Evolutionary conservation across 2,888 invertebrate species (phyloP), one percentile per base, ranked within the genome.

Genomic region (Byasa hedistus): DNA sequence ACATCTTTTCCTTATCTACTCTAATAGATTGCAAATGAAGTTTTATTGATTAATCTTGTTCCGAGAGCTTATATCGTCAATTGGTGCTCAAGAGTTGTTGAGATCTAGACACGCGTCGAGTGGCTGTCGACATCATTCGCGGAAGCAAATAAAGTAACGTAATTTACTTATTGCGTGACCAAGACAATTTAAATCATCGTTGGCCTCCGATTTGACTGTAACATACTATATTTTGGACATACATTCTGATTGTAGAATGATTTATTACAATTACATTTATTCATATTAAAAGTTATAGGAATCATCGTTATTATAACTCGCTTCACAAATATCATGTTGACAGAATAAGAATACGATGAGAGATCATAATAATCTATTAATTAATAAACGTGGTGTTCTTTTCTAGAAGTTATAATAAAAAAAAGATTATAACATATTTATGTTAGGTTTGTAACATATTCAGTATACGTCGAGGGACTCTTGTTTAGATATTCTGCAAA

Each of bases 401-500:
- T 48, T n/a, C 4, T n/a, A 8, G 4, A n/a, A 2, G 4, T 19
- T n/a, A 48, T 1, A 48, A 12, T 48, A n/a, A 48, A n/a, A 48
- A 48, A n/a, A 1, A n/a, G 12, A 23, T 39, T 55, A 60, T 44
- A 44, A 59, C 5, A 36, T 36, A 55, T 59, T 65, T 27, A 55
- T 8, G 23, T 58, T 36, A 48, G n/a, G 22, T 36, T 57, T 56
- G 36, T 60, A 68, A 69, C 58, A 58, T 64, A 62, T 68, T 63
- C 27, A 57, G 57, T 62, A 62, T 22, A 39, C 44, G 23, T 54
- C 56, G 39, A 64, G 19, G 57, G 21, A 39, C 57, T 61, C 68
- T 62, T 51, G n/a, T 44, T 57, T 64, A 72, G 69, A 68, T 65
- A 61, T 68, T 61, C 65, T 22, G 72, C 74, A 66, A 69, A 77